These are phyloP conservation scores for Agrypnus murinus DNA, from an alignment of 2,888 invertebrate genomes.

Conservation along the genomic window DNA sequence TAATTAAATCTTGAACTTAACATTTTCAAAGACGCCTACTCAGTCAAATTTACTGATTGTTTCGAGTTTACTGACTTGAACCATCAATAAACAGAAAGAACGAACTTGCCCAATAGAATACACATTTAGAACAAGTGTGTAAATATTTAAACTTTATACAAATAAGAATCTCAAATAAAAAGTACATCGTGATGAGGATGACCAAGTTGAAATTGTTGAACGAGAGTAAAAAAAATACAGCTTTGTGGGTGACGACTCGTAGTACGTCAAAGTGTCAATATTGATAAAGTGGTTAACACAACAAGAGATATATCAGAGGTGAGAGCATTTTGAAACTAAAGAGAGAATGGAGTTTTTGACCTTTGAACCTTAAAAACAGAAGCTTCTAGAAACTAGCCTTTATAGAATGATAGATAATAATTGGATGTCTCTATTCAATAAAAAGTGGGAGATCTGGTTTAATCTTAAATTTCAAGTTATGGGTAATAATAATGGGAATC, in stretches of 20 bases:
- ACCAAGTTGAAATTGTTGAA: too few species aligned
- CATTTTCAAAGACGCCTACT: slow-evolving; percentile 11
- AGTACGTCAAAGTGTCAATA: slow-evolving; percentile 47
- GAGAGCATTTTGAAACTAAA: slow-evolving; percentile 17
- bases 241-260: slow-evolving; percentile 22
- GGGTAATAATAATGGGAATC: too few species aligned
- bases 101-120: neutral
- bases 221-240: slow-evolving; percentile 11
- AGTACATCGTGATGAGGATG: too few species aligned
- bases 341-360: slow-evolving; percentile 11
- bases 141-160: slow-evolving; percentile 29
- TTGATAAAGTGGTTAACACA: slow-evolving; percentile 42
- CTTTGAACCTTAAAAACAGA: slow-evolving; percentile 4
- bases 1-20: slow-evolving; percentile 27
- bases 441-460: too few species aligned
- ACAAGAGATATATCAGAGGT: slow-evolving; percentile 38
- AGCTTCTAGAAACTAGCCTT: neutral
- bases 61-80: neutral
- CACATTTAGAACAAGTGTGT: neutral
- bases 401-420: slow-evolving; percentile 1
- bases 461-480: too few species aligned
- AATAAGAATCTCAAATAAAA: too few species aligned
- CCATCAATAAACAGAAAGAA: neutral
- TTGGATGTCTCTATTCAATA: neutral
- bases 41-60: too few species aligned